These are phyloP conservation scores for Chloroceryle aenea DNA, from an alignment of 2,113 vertebrate genomes.

Conservation along the genomic window DNA sequence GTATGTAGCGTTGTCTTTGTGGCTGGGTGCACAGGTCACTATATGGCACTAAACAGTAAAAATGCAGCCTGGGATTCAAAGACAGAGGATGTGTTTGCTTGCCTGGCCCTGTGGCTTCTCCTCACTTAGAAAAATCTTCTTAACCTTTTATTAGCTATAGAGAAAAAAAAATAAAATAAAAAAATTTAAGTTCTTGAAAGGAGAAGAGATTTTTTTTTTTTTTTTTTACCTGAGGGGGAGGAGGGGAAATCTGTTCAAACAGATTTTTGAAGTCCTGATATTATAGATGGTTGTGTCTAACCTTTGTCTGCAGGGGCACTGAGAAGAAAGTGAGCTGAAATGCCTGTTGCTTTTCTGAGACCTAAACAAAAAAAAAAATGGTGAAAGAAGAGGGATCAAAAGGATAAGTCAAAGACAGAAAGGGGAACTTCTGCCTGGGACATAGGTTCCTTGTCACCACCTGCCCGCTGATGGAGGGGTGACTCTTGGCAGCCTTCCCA, in stretches of 20 bases:
- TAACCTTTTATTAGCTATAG: neutral
- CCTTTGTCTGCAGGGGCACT: neutral
- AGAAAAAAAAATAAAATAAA: neutral
- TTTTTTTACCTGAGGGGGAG: neutral
- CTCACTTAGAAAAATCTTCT: neutral
- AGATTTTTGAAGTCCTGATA: neutral
- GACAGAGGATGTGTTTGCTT: neutral
- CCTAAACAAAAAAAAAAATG: neutral
- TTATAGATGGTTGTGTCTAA: neutral
- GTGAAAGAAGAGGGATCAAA: neutral
- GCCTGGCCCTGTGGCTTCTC: neutral
- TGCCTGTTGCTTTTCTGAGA: neutral
- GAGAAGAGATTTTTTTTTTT: neutral
- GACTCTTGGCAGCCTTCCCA: neutral
- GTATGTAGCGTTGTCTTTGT: neutral
- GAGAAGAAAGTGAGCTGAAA: neutral
- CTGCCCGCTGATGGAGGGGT: too few relatives aligned
- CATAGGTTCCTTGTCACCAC: fast-evolving
- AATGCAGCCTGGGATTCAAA: neutral
- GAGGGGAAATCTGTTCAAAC: neutral
- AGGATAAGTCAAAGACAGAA: neutral
- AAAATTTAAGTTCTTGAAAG: neutral
- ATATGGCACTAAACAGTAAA: neutral
- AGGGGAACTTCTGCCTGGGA: neutral
- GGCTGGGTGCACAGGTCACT: neutral